Evolutionary conservation across 1,140 invertebrate species (phyloP).

Genomic region (Drosophila prosaltans): DNA sequence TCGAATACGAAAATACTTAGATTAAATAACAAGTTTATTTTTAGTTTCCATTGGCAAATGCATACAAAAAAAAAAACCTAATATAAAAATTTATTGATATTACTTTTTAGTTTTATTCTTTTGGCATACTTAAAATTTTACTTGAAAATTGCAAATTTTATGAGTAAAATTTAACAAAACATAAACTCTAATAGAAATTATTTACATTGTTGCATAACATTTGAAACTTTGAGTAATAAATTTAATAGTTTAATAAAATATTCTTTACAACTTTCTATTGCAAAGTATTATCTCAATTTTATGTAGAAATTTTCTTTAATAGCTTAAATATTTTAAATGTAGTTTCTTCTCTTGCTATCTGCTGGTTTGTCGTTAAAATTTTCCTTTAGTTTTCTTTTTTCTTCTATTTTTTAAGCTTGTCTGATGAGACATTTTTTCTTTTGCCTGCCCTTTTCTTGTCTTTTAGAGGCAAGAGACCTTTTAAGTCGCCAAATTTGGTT

Average conservation of each 20-base stretch:
- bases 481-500: slow-evolving; percentile 10
- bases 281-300: too few species aligned
- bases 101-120: too few species aligned
- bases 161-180: too few species aligned
- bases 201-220: too few species aligned
- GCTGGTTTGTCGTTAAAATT: neutral
- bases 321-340: neutral
- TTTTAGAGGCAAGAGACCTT: neutral
- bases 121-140: too few species aligned
- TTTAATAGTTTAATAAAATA: too few species aligned
- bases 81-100: too few species aligned
- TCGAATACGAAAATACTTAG: slow-evolving; percentile 21
- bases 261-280: too few species aligned
- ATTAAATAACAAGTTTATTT: slow-evolving; percentile 7
- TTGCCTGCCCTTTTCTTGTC: slow-evolving; percentile 6
- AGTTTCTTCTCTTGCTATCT: neutral
- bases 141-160: too few species aligned
- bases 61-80: neutral
- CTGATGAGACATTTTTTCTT: neutral
- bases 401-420: neutral
- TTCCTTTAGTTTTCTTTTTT: neutral
- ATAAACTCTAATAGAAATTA: too few species aligned
- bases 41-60: neutral
- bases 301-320: neutral
- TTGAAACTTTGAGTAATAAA: too few species aligned